These are phyloP conservation scores for Eulemur rubriventer DNA, from an alignment of 2,797 vertebrate species.

Conservation along the genomic window DNA sequence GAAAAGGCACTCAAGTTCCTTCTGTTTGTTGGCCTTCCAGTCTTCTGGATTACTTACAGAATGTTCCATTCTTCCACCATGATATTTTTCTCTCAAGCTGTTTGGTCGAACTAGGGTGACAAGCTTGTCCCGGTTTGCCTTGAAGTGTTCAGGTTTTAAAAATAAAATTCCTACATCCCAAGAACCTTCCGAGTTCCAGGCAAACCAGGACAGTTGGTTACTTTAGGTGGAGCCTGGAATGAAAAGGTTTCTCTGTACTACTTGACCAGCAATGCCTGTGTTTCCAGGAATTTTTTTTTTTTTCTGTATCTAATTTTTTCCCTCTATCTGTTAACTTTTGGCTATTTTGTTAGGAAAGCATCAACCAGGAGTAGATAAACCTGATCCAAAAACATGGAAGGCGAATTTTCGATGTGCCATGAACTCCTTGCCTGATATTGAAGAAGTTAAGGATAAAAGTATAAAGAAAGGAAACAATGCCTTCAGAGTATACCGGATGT, in stretches of 20 bases:
- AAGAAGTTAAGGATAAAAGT: conserved; percentile 99
- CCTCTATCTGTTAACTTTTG: neutral
- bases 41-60: neutral
- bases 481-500: conserved; percentile 97
- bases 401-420: conserved; percentile 99
- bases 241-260: neutral
- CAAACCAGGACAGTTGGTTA: neutral
- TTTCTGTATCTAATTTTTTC: neutral
- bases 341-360: conserved; percentile 90
- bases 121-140: neutral
- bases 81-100: neutral
- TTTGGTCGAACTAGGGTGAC: neutral
- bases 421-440: conserved; percentile 99
- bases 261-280: neutral
- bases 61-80: neutral
- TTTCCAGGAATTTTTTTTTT: neutral
- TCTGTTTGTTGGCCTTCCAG: neutral
- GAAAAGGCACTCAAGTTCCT: neutral
- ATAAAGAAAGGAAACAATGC: conserved; percentile 99
- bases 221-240: neutral
- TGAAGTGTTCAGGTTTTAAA: neutral
- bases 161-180: neutral
- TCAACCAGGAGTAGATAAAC: conserved; percentile 93
- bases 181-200: neutral
- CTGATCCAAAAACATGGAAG: conserved; percentile 99